Evolutionary conservation across 2,113 vertebrate species (phyloP).

Genomic region (Neofelis nebulosa): DNA sequence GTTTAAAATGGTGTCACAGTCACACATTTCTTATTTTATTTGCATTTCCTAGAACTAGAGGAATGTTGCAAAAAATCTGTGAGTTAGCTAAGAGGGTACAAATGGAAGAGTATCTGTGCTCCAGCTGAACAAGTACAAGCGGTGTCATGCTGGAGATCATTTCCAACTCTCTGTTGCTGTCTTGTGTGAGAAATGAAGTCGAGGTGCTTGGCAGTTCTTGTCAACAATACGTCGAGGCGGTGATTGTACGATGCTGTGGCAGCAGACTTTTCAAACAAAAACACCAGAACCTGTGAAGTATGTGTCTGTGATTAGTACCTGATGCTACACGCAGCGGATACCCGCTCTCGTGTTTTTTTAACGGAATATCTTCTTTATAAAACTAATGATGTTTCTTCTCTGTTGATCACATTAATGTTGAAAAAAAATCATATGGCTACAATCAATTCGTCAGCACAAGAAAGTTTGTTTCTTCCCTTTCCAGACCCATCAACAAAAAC

Average conservation of each 20-base stretch:
- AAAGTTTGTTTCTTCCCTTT: slow-evolving; percentile 60
- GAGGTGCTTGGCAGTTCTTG: slow-evolving; percentile 72
- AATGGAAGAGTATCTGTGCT: slow-evolving; percentile 63
- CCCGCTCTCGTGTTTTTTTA: background rate
- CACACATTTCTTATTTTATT: slow-evolving; percentile 68
- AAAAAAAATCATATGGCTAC: slow-evolving; percentile 47
- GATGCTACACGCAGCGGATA: slow-evolving; percentile 13
- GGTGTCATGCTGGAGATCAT: slow-evolving; percentile 43
- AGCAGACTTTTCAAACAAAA: slow-evolving; percentile 70
- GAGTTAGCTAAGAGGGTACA: slow-evolving; percentile 50
- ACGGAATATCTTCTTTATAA: slow-evolving; percentile 13
- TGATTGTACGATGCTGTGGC: slow-evolving; percentile 17
- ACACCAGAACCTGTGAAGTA: slow-evolving; percentile 59
- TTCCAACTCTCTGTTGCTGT: slow-evolving; percentile 52
- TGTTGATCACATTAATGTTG: slow-evolving; percentile 45
- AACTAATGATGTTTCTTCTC: background rate
- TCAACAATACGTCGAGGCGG: slow-evolving; percentile 64
- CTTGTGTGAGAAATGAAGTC: slow-evolving; percentile 60
- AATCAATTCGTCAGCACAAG: slow-evolving; percentile 17
- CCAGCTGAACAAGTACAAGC: slow-evolving; percentile 68
- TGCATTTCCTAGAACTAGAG: slow-evolving; percentile 67
- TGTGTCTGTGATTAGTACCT: slow-evolving; percentile 73
- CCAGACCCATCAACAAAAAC: slow-evolving; percentile 59
- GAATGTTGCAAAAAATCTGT: slow-evolving; percentile 55
- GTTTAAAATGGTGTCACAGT: slow-evolving; percentile 60